Base-by-base conservation (phyloP, 2,797 vertebrate genomes). In the Scomberomorus guttatus region DNA sequence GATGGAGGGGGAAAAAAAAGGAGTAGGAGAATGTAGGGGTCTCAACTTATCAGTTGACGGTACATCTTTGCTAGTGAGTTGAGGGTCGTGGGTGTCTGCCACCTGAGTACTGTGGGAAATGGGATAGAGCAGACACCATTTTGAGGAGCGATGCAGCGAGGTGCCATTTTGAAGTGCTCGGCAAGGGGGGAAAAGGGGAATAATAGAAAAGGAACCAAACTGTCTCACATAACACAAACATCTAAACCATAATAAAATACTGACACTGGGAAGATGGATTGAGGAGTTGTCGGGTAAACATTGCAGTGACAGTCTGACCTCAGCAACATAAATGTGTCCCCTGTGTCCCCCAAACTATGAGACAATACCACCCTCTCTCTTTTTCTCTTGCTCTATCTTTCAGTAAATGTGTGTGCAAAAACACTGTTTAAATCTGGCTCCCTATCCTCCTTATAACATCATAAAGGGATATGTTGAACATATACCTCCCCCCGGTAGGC, bases 121-220 rank as follows among this genome's bases (percentile, higher is more conserved):
- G 24, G 64, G 66, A 58, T 37, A 25, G 5, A 9, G 52, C 75
- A 57, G 75, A 54, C n/a, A 29, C 81, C 88, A 89, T 92, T 86
- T 91, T 77, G 27, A 72, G 17, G 44, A 57, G n/a, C 4, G 6
- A 51, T 27, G 51, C 66, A 65, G 54, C 0, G 2, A 69, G 77
- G 68, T 0, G 42, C 82, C 85, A 89, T 91, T 90, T 92, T 83
- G 51, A 64, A 55, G 52, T 1, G 1, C 27, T 60, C 22, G 25
- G 14, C 29, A 17, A 20, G 1, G 17, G n/a, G 34, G 13, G 37
- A 63, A 67, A 55, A 29, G 34, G 39, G 22, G 18, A 63, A 37
- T 52, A n/a, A 55, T 48, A 4, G 44, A 56, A 56, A 17, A 5
- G 9, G 1, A 42, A 58, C 3, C 2, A 25, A 22, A 39, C 50